Base-by-base conservation (phyloP, 1,140 invertebrate species). In the Heliconius congener region DNA sequence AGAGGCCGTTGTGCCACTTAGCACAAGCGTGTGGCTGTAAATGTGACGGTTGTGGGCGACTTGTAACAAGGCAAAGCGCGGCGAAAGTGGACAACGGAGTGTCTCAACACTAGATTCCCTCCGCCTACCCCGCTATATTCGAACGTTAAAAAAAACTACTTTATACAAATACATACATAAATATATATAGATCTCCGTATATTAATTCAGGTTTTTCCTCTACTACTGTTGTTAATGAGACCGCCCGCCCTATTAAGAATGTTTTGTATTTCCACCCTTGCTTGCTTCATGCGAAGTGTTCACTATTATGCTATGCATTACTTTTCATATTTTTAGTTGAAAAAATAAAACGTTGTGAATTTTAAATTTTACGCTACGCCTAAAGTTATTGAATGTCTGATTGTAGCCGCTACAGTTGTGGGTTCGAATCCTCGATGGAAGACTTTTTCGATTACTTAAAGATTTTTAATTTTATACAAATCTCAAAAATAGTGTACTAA, bases 161-260 rank as follows among this genome's bases (percentile, higher is more conserved):
- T 27, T 0, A 66, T 66, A 66, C 4, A 66, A 3, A 13, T 27
- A 66, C 27, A 66, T 30, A 30, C 13, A 30, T 66, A 16, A 46
- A 46, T 46, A 46, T 46, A 46, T 46, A 46, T 46, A 46, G 42
- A 46, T 66, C n/a, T 66, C 23, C 55, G 19, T 23, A 60, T 60
- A 23, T 60, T 30, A 13, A 66, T 66, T 66, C 60, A 66, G 13
- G 23, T 66, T 66, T 66, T 30, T 13, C 16, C 27, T 66, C 60
- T 30, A 30, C 60, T 66, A 66, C 60, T 66, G 60, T 66, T 60
- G 70, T 76, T 76, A 76, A 76, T 76, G 74, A 76, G 60, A 66
- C 73, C 73, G 57, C 57, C 34, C 57, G 74, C 57, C 50, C 74
- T 76, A 76, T 76, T 70, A 76, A 76, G 57, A 76, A 50, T 52